Conservation (phyloP, 2,888 invertebrate species). For the Harpalus rufipes region DNA sequence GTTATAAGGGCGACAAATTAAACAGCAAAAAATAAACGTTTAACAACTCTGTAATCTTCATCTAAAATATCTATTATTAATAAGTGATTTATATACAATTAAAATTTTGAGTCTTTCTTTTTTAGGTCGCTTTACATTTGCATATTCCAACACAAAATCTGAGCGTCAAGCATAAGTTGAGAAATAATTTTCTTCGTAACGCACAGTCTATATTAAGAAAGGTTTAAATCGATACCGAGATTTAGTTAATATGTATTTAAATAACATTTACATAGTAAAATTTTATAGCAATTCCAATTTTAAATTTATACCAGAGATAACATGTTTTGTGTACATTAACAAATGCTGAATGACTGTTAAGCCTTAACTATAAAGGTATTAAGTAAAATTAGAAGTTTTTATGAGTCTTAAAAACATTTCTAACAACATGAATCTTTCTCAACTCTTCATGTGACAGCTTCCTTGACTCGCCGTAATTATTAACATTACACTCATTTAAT, state of each 20-base stretch:
- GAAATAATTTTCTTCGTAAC: not conserved
- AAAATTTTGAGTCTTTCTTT: too few species aligned
- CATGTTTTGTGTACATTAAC: conserved; percentile 15
- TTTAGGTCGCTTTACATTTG: too few species aligned
- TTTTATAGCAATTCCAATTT: conserved; percentile 6
- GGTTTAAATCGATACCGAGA: not conserved
- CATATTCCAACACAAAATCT: not conserved
- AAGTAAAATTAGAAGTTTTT: conserved; percentile 25
- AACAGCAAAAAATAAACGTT: too few species aligned
- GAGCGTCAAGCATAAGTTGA: not conserved
- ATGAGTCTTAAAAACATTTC: conserved; percentile 26
- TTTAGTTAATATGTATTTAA: not conserved
- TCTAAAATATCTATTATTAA: too few species aligned
- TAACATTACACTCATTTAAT: conserved; percentile 46
- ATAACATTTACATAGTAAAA: not conserved
- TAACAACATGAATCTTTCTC: conserved; percentile 32
- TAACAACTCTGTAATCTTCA: too few species aligned
- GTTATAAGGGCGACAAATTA: too few species aligned
- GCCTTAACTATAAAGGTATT: not conserved
- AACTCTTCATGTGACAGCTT: conserved; percentile 22
- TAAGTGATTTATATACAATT: too few species aligned
- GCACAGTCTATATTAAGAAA: not conserved
- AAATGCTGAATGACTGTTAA: conserved; percentile 17
- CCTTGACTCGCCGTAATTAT: conserved; percentile 45
- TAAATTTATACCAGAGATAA: conserved; percentile 5